Base-by-base conservation (phyloP, 1,140 invertebrate genomes). In the Microplitis demolitor region DNA sequence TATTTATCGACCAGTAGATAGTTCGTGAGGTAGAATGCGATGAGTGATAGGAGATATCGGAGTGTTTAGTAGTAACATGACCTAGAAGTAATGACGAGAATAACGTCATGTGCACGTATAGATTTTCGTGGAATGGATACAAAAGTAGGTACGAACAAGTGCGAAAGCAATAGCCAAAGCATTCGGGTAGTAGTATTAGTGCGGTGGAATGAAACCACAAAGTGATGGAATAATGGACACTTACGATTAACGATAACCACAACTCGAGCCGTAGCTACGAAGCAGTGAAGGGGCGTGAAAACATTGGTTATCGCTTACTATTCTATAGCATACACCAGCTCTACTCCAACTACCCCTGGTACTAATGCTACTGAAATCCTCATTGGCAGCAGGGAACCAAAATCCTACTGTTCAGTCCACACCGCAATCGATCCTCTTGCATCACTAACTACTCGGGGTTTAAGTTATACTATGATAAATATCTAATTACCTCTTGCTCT, bases 161-260 rank as follows among this genome's bases (percentile, higher is more conserved):
- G 5, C 8, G 34, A 31, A 37, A 13, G 60, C 8, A 62, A 62
- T 54, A n/a, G 33, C n/a, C 14, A 45, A 31, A 6, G 39, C 4
- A 11, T 6, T 35, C 14, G 13, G 39, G n/a, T 50, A 16, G n/a
- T 50, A 16, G 62, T 16, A 50, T 50, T 50, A 64, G 62, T 50
- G 24, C 35, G 31, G 24, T 45, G 39, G 45, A 64, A 50, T 37
- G 13, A 50, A 50, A 64, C 62, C 62, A 24, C 39, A 50, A 50
- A 64, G 39, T 50, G 16, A 14, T 35, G n/a, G 64, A 72, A 62
- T 72, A 72, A 72, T 68, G 71, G 56, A 62, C 58, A 56, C n/a
- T 39, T 61, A 60, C 64, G 54, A 51, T 5, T 51, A 66, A 66
- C 53, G 35, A 63, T 60, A 34, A 34, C 63, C 63, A 45, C 51